phyloP scores from a whole-genome alignment of 2,113 vertebrate genomes.

The Brachypodius melanocephalos region DNA sequence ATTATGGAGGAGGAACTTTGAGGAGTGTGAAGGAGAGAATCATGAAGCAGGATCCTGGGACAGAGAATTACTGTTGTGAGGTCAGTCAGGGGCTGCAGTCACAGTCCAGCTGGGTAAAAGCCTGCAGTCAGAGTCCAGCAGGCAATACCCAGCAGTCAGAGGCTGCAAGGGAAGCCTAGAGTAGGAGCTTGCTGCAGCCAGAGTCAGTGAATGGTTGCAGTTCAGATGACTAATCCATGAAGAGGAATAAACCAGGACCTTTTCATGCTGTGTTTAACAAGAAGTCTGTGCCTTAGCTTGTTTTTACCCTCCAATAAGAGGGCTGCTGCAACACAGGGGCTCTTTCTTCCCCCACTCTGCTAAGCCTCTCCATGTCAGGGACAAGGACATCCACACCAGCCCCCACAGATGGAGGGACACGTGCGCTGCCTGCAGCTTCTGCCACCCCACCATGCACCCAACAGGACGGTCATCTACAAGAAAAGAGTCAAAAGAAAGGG shows the following conservation, averaged over 20 bases:
- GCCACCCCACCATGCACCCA: not conserved
- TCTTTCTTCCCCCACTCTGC: not conserved
- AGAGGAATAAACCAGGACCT: too few relatives aligned
- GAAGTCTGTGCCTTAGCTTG: not conserved
- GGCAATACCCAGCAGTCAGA: not conserved
- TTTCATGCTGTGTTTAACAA: too few relatives aligned
- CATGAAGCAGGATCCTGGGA: too few relatives aligned
- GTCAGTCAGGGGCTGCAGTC: not conserved
- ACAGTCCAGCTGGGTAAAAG: too few relatives aligned
- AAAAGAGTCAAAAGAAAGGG: not conserved
- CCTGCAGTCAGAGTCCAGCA: too few relatives aligned
- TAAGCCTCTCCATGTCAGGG: not conserved
- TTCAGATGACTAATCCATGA: too few relatives aligned
- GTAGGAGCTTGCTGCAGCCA: not conserved
- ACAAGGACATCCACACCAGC: not conserved
- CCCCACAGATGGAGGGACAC: not conserved
- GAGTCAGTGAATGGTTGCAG: too few relatives aligned
- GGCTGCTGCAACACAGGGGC: not conserved
- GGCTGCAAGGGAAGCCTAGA: not conserved
- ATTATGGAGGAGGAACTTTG: not conserved
- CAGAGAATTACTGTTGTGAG: not conserved
- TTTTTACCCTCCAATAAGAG: not conserved
- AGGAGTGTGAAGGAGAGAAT: too few relatives aligned
- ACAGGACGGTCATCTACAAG: not conserved
- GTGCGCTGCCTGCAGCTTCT: not conserved